Conservation (phyloP, 2,113 vertebrate species). For the Jaculus jaculus region DNA sequence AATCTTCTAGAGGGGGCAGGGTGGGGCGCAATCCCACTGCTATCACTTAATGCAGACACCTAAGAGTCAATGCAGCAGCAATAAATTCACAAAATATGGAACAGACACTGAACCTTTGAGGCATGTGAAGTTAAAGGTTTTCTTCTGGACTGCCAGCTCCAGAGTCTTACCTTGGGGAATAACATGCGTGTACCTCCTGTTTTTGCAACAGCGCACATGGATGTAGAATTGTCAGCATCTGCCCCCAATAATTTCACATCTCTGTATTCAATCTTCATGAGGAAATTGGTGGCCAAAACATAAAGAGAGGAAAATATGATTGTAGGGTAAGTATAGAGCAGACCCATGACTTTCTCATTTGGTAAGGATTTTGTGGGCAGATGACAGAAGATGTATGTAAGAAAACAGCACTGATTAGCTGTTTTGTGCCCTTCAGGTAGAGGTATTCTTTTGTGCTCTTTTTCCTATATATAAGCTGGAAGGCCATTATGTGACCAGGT, state of each 20-base stretch:
- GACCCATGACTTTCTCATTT: background rate
- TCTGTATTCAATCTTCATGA: background rate
- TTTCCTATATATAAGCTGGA: background rate
- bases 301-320: background rate
- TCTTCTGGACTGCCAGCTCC: background rate
- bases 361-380: too few relatives aligned
- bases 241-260: background rate
- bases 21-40: background rate
- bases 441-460: background rate
- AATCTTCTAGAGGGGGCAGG: background rate
- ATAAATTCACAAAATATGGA: background rate
- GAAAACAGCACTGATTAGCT: background rate
- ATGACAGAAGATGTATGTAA: background rate
- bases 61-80: background rate
- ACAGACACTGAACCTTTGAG: background rate
- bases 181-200: rapidly evolving
- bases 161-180: background rate
- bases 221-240: background rate
- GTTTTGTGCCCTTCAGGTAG: background rate
- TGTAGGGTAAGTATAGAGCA: background rate
- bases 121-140: rapidly evolving
- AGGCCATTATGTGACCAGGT: background rate
- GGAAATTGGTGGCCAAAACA: background rate
- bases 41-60: background rate
- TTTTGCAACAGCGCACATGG: background rate